phyloP scores from a whole-genome alignment of 2,888 invertebrate species.

The Drosophila hamatofila region DNA sequence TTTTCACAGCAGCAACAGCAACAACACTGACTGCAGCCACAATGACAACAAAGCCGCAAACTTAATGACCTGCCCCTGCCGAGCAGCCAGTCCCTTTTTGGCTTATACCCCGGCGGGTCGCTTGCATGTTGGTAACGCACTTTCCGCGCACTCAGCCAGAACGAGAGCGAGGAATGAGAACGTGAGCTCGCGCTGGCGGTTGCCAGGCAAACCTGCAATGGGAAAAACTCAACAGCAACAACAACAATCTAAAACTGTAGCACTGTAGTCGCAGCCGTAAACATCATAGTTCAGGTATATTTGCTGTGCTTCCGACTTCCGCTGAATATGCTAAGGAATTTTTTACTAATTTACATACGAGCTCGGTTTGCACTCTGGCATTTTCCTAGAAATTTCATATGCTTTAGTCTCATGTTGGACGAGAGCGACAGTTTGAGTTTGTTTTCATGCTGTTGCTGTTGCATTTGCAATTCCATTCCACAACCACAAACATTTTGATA shows the following conservation, averaged over 20 bases:
- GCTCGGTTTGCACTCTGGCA: slow-evolving; percentile 20
- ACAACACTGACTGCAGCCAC: slow-evolving; percentile 22
- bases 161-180: slow-evolving; percentile 39
- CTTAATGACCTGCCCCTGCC: slow-evolving; percentile 62
- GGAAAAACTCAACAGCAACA: slow-evolving; percentile 20
- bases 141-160: slow-evolving; percentile 72
- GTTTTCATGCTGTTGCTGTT: slow-evolving; percentile 2
- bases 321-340: slow-evolving; percentile 58
- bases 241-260: slow-evolving; percentile 10
- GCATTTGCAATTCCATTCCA: slow-evolving; percentile 5
- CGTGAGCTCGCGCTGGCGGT: slow-evolving; percentile 28
- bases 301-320: slow-evolving; percentile 72
- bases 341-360: slow-evolving; percentile 54
- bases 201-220: slow-evolving; percentile 32
- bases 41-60: slow-evolving; percentile 50
- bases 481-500: slow-evolving; percentile 5
- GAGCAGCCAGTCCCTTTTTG: slow-evolving; percentile 24
- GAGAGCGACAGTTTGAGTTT: background rate
- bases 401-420: background rate
- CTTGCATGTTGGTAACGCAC: slow-evolving; percentile 67
- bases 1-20: slow-evolving; percentile 40
- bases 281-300: slow-evolving; percentile 76
- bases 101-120: slow-evolving; percentile 39
- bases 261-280: slow-evolving; percentile 26
- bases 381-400: slow-evolving; percentile 16